Evolutionary conservation across 2,797 vertebrate species (phyloP), one percentile per base, ranked within the genome.

Genomic region (Corythornis leucogaster): DNA sequence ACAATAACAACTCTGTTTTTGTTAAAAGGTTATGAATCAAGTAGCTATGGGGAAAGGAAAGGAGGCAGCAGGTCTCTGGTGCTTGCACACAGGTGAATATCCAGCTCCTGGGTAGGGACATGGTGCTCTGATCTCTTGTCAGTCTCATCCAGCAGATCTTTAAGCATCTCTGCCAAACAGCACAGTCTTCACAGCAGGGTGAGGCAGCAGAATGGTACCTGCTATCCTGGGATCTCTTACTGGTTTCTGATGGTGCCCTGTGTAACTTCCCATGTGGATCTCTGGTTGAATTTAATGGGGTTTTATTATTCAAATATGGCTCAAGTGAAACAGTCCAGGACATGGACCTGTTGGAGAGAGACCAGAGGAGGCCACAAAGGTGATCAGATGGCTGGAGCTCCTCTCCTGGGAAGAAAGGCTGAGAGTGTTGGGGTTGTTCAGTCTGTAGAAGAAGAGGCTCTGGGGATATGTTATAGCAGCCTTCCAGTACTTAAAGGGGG

Each of bases 111-210:
- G 35, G 61, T 61, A 28, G 42, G 68, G 59, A 26, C 45, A 22
- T 0, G 0, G 54, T 1, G 11, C 33, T 67, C 17, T 35, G 33
- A 19, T 54, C 40, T 1, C 14, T 66, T 48, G 48, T 53, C 59
- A 28, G 51, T 42, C 17, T 28, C 31, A 17, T 15, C 57, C 79
- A 70, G 79, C 63, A 24, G 15, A 31, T 43, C 69, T 51, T 11
- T 33, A 45, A 40, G 55, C 5, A 48, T 48, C 51, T 26, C 26
- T 17, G 5, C 7, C 35, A 11, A 48, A 28, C 20, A 67, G 55
- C 71, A 14, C 7, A 19, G 53, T 4, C 24, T 15, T 26, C 54
- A 24, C 28, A 81, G 89, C 46, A 33, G 42, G 74, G 22, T 0
- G 0, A 42, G 30, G 8, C 31, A 64, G 59, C 62, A 77, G 54